Conservation (phyloP, 2,888 invertebrate species). For the Drosophila longiperda region DNA sequence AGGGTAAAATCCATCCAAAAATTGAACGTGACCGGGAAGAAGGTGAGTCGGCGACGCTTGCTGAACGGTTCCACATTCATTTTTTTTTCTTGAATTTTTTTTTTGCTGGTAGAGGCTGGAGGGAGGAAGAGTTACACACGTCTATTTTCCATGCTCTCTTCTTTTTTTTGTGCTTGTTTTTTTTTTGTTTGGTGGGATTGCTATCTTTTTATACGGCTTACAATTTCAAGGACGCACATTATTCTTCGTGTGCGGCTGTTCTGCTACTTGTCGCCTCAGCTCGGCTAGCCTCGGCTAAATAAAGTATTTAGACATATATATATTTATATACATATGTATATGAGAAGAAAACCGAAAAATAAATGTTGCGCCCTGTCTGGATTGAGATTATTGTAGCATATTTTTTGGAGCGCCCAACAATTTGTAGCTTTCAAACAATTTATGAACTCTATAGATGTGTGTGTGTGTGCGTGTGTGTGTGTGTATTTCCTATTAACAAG, state of each 20-base stretch:
- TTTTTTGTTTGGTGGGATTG: slow-evolving; percentile 19
- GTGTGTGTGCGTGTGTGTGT: slow-evolving; percentile 3
- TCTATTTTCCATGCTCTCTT: slow-evolving; percentile 18
- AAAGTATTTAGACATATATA: slow-evolving; percentile 56
- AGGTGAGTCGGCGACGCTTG: slow-evolving; percentile 80
- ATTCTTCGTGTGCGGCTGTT: slow-evolving; percentile 63
- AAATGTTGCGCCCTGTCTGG: slow-evolving; percentile 55
- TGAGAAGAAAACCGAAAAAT: slow-evolving; percentile 3
- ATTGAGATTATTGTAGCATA: slow-evolving; percentile 51
- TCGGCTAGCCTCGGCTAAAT: slow-evolving; percentile 34
- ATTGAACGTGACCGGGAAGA: slow-evolving; percentile 85
- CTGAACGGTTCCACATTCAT: slow-evolving; percentile 6
- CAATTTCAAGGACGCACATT: slow-evolving; percentile 76
- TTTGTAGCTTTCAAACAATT: slow-evolving; percentile 49
- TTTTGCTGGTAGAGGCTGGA: not conserved
- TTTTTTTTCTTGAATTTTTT: not conserved
- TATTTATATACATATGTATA: slow-evolving; percentile 22
- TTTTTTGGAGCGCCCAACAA: slow-evolving; percentile 41
- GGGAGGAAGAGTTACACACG: slow-evolving; percentile 15
- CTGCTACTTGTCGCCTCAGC: not conserved
- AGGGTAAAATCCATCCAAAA: slow-evolving; percentile 85
- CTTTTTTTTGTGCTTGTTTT: slow-evolving; percentile 2
- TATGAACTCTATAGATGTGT: slow-evolving; percentile 31
- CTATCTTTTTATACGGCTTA: slow-evolving; percentile 57
- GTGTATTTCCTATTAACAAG: slow-evolving; percentile 53